These are phyloP conservation scores for Netelia fuscicornis DNA, from an alignment of 2,888 invertebrate genomes.

Conservation along the genomic window DNA sequence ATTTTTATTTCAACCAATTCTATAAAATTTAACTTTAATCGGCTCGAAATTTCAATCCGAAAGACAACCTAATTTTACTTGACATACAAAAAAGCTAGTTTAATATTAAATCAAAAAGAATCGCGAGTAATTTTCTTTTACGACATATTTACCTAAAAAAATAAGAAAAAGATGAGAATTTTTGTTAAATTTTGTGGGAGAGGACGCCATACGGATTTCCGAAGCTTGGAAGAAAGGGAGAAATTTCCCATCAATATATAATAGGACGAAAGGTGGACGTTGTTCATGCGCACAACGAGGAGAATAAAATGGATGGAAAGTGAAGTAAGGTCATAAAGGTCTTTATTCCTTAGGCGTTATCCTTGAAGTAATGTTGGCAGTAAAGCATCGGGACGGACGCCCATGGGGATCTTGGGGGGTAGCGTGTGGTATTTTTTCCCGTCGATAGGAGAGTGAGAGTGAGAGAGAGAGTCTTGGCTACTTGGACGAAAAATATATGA, in stretches of 20 bases:
- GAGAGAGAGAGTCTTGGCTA: conserved; percentile 46
- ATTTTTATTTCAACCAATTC: too few relatives aligned
- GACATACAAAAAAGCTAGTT: too few relatives aligned
- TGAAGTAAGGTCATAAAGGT: conserved; percentile 81
- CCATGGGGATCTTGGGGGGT: conserved; percentile 73
- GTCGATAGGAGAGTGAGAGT: conserved; percentile 56
- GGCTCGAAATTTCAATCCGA: too few relatives aligned
- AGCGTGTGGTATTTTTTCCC: conserved; percentile 55
- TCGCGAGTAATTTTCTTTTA: too few relatives aligned
- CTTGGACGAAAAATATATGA: conserved; percentile 52
- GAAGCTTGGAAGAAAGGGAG: conserved; percentile 6
- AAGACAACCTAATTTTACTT: too few relatives aligned
- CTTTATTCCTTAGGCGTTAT: conserved; percentile 81
- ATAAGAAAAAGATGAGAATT: too few relatives aligned
- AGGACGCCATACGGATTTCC: not conserved
- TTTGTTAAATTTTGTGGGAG: not conserved
- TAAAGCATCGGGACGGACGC: conserved; percentile 76
- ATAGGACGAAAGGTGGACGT: conserved; percentile 54
- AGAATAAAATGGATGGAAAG: conserved; percentile 75
- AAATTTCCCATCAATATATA: conserved; percentile 55
- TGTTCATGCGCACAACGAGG: conserved; percentile 58
- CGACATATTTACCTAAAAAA: too few relatives aligned
- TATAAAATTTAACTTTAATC: too few relatives aligned
- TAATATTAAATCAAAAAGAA: too few relatives aligned
- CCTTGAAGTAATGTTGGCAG: conserved; percentile 79